Conservation (phyloP, 2,888 invertebrate genomes). For the Piscicola geometra region DNA sequence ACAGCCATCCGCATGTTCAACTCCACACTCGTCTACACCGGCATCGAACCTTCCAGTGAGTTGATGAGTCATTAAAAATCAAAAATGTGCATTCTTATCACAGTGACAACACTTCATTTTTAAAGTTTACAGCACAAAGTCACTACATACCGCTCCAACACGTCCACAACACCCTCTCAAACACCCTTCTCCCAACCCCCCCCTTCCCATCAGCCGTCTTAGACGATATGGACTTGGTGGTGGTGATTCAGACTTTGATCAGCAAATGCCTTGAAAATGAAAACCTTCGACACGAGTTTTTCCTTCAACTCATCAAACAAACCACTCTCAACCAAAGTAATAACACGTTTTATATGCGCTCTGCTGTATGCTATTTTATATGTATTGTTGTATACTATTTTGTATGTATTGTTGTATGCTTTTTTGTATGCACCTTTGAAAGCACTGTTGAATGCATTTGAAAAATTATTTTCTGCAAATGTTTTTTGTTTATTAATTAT, state of each 20-base stretch:
- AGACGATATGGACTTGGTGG: conserved; percentile 67
- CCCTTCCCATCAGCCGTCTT: conserved; percentile 38
- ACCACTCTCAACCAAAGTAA: conserved; percentile 65
- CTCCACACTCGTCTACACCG: conserved; percentile 73
- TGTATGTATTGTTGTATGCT: conserved; percentile 10
- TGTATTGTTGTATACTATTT: neutral
- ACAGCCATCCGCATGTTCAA: conserved; percentile 82
- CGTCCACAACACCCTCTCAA: neutral
- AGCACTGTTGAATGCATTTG: too few relatives aligned
- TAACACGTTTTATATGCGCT: conserved; percentile 22
- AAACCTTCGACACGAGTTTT: conserved; percentile 75
- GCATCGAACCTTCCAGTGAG: conserved; percentile 51
- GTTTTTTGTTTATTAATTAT: too few relatives aligned
- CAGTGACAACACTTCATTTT: too few relatives aligned
- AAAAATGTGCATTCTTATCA: too few relatives aligned
- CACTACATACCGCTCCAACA: too few relatives aligned
- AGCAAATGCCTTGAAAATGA: conserved; percentile 87
- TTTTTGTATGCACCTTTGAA: too few relatives aligned
- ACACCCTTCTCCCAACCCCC: neutral
- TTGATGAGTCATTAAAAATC: neutral
- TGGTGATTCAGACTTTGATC: conserved; percentile 79
- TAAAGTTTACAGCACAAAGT: too few relatives aligned
- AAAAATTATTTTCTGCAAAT: too few relatives aligned
- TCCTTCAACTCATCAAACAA: conserved; percentile 84
- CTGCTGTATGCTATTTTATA: neutral